Conservation (phyloP, 2,888 invertebrate species). For the Himalopsyche kuldschensis region DNA sequence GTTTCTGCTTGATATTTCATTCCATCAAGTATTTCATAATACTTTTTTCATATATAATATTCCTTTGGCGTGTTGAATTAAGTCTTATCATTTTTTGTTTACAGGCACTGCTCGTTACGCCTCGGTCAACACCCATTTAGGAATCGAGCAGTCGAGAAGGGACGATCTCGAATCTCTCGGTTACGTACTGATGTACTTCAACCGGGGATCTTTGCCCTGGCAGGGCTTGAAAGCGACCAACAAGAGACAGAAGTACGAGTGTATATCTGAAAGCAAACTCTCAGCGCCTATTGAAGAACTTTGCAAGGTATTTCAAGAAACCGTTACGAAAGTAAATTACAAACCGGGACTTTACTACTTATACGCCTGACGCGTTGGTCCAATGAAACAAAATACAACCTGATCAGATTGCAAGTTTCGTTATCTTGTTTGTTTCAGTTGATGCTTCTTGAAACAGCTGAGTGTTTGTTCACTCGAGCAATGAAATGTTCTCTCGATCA, state of each 20-base stretch:
- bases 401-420: too few relatives aligned
- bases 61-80: too few relatives aligned
- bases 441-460: too few relatives aligned
- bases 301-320: constrained; percentile 61
- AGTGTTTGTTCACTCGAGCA: too few relatives aligned
- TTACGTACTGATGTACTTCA: constrained; percentile 99
- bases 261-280: constrained; percentile 99
- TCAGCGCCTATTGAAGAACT: constrained; percentile 89
- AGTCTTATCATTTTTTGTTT: constrained; percentile 40
- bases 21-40: background rate
- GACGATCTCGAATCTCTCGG: constrained; percentile 98
- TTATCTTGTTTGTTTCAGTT: too few relatives aligned
- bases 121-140: constrained; percentile 98
- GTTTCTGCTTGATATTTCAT: too few relatives aligned
- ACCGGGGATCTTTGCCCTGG: constrained; percentile 99
- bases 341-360: background rate
- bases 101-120: constrained; percentile 90
- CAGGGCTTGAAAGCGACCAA: constrained; percentile 99
- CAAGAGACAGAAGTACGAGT: constrained; percentile 98
- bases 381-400: background rate
- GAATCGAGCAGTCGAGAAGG: constrained; percentile 96
- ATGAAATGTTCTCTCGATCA: too few relatives aligned
- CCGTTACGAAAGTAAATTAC: background rate
- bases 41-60: too few relatives aligned
- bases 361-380: background rate